Conservation (phyloP, 2,113 vertebrate genomes). For the Dascyllus trimaculatus region DNA sequence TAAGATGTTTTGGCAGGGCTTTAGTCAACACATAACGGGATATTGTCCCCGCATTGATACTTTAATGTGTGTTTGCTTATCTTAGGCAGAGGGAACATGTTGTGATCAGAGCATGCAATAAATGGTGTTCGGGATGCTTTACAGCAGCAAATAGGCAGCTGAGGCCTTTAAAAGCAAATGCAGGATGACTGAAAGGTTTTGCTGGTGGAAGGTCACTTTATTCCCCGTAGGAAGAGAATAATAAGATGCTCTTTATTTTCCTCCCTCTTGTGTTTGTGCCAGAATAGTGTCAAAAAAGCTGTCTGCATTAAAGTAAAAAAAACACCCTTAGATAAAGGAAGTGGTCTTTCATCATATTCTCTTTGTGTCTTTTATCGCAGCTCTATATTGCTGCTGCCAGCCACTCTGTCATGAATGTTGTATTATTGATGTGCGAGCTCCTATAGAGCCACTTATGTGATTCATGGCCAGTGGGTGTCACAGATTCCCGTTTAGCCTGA, state of each 20-base stretch:
- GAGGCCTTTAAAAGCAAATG: constrained; percentile 35
- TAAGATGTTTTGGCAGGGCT: constrained; percentile 13
- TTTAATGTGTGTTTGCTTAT: constrained; percentile 51
- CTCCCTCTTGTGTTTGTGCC: neutral
- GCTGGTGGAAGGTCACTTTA: constrained; percentile 31
- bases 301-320: neutral
- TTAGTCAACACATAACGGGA: constrained; percentile 49
- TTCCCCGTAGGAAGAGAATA: constrained; percentile 7
- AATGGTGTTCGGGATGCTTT: constrained; percentile 25
- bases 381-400: constrained; percentile 35
- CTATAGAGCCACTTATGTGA: constrained; percentile 37
- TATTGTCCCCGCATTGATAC: constrained; percentile 39
- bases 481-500: constrained; percentile 33
- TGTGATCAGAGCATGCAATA: constrained; percentile 13
- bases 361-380: constrained; percentile 34
- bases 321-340: neutral
- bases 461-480: constrained; percentile 47
- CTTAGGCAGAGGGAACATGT: constrained; percentile 12
- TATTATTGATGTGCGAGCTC: constrained; percentile 67
- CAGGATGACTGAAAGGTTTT: constrained; percentile 5
- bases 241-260: neutral
- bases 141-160: neutral
- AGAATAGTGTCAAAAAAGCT: constrained; percentile 1
- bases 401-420: constrained; percentile 39
- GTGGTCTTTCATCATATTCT: constrained; percentile 1